Conservation (phyloP, 2,797 vertebrate genomes). For the Picus viridis region DNA sequence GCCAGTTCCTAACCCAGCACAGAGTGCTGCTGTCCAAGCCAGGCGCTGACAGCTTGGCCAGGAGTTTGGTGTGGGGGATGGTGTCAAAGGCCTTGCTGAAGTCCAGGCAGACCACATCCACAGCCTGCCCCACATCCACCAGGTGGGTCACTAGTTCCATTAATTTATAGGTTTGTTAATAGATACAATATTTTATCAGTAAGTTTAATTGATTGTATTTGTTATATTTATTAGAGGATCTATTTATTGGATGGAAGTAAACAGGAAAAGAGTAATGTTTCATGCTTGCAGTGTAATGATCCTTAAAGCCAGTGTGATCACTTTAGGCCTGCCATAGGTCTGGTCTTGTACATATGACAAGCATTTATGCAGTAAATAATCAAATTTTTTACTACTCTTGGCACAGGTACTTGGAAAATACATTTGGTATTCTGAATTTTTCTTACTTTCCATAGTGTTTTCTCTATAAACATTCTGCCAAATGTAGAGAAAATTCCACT, state of each 20-base stretch:
- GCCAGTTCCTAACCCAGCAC: too few relatives aligned
- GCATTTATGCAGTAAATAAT: conserved; percentile 69
- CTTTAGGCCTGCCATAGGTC: background rate
- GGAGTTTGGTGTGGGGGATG: too few relatives aligned
- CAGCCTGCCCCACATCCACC: too few relatives aligned
- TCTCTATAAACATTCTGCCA: conserved; percentile 60
- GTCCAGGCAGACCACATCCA: too few relatives aligned
- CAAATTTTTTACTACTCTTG: conserved; percentile 64
- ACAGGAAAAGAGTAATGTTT: background rate
- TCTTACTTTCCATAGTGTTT: conserved; percentile 58
- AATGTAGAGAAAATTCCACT: conserved; percentile 55
- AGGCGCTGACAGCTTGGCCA: too few relatives aligned
- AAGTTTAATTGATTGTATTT: background rate
- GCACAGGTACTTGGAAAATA: conserved; percentile 70
- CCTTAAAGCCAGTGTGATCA: background rate
- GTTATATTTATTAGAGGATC: background rate
- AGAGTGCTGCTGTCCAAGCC: too few relatives aligned
- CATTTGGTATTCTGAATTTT: conserved; percentile 9
- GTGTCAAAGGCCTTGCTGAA: too few relatives aligned
- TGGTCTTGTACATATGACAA: conserved; percentile 26
- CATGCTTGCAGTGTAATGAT: background rate
- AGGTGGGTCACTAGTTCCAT: background rate
- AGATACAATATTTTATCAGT: background rate
- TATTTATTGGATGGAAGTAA: background rate
- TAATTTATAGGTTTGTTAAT: background rate